Percentiles rank a stretch among this genome's conserved stretches.
phyloP scores from a whole-genome alignment of 2,888 invertebrate species.

The Drosophila neotestacea region DNA sequence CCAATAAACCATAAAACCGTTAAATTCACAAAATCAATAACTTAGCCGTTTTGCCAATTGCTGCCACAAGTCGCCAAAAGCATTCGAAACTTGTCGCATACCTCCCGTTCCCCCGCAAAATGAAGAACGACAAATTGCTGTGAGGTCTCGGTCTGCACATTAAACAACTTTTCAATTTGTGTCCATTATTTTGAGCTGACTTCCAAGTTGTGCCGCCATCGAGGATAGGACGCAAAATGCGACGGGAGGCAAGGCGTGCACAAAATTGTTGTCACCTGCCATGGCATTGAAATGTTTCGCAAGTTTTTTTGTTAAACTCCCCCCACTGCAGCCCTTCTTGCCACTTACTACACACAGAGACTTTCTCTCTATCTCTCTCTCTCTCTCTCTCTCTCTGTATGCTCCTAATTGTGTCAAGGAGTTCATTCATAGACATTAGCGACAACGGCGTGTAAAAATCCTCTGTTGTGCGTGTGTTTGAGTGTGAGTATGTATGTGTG shows the following conservation, averaged over 20 bases:
- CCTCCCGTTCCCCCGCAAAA: conserved; percentile 21
- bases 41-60: conserved; percentile 52
- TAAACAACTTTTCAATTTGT: conserved; percentile 79
- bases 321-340: neutral
- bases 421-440: conserved; percentile 81
- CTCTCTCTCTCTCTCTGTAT: neutral
- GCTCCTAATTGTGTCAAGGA: conserved; percentile 80
- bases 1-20: conserved; percentile 79
- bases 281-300: conserved; percentile 59
- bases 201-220: conserved; percentile 37
- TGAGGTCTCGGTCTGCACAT: conserved; percentile 68
- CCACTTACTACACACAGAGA: neutral
- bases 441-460: conserved; percentile 53
- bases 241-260: neutral
- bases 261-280: conserved; percentile 58
- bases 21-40: conserved; percentile 79
- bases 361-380: no score
- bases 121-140: conserved; percentile 78
- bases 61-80: conserved; percentile 20
- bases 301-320: conserved; percentile 33
- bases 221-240: neutral
- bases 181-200: conserved; percentile 77
- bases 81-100: conserved; percentile 22
- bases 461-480: conserved; percentile 18
- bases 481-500: neutral